Percentiles rank a stretch among this genome's conserved stretches.
Evolutionary conservation across 2,888 invertebrate genomes (phyloP).

Genomic region (Graphium colonna): DNA sequence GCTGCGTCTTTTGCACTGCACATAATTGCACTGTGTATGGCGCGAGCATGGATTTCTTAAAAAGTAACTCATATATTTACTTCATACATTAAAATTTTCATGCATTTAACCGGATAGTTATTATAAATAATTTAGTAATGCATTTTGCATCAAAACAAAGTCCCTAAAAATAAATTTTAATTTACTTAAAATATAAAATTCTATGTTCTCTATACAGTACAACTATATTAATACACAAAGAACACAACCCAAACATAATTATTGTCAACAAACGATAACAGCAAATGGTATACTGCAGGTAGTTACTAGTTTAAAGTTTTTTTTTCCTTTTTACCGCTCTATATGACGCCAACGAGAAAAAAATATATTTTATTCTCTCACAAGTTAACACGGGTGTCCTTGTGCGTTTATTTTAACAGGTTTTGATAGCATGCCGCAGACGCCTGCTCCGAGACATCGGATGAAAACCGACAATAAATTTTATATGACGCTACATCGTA

Average conservation of each 20-base stretch:
- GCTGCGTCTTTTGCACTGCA: constrained; percentile 39
- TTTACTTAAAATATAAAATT: too few species aligned
- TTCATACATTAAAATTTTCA: too few species aligned
- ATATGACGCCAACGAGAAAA: constrained; percentile 14
- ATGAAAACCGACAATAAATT: constrained; percentile 22
- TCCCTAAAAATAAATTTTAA: too few species aligned
- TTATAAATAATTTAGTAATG: too few species aligned
- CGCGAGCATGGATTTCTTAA: too few species aligned
- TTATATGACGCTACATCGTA: constrained; percentile 23
- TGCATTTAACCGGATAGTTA: too few species aligned
- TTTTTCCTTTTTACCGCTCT: constrained; percentile 3
- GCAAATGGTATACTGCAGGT: background rate
- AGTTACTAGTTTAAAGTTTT: background rate
- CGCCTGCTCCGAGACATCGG: constrained; percentile 27
- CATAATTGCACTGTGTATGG: constrained; percentile 7
- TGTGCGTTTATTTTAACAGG: constrained; percentile 45
- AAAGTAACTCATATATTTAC: too few species aligned
- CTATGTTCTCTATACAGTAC: too few species aligned
- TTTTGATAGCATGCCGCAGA: constrained; percentile 37
- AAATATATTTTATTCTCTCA: constrained; percentile 29
- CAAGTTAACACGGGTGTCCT: constrained; percentile 41
- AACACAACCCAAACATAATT: background rate
- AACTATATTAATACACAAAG: background rate
- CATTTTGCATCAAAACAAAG: too few species aligned
- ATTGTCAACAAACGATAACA: background rate